A percentile compares a stretch with the other conserved stretches of the same genome.
Conservation (phyloP, 2,888 invertebrate genomes). For the Emmelina monodactyla region DNA sequence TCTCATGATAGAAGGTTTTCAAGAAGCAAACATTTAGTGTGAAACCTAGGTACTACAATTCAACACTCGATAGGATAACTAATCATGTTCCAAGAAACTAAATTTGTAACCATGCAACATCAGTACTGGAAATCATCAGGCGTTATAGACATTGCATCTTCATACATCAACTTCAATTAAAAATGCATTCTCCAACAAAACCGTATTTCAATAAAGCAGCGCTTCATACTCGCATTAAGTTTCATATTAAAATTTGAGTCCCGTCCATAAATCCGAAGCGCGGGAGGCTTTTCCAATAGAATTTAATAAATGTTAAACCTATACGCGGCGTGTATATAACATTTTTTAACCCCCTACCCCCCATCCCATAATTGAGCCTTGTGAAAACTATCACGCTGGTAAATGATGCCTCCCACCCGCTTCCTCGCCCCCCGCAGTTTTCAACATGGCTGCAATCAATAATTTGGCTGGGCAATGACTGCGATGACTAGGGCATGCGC, state of each 20-base stretch:
- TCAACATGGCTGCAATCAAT: conserved; percentile 65
- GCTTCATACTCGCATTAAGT: not conserved
- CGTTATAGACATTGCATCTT: too few species aligned
- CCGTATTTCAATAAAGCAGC: too few species aligned
- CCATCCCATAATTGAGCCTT: conserved; percentile 57
- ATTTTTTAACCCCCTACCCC: conserved; percentile 43
- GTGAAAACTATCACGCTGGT: conserved; percentile 64
- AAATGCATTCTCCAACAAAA: too few species aligned
- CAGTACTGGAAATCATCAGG: too few species aligned
- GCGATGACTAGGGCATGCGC: conserved; percentile 63
- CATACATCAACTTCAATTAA: too few species aligned
- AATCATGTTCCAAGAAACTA: too few species aligned
- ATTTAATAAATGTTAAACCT: conserved; percentile 54
- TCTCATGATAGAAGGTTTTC: too few species aligned
- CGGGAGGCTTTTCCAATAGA: conserved; percentile 44
- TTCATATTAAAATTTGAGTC: not conserved
- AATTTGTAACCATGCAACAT: too few species aligned
- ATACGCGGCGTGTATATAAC: conserved; percentile 54
- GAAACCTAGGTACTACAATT: too few species aligned
- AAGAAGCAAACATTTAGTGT: too few species aligned
- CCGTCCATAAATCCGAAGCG: conserved; percentile 17
- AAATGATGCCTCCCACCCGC: conserved; percentile 47
- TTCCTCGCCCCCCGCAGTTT: conserved; percentile 44
- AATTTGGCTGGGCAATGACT: conserved; percentile 65
- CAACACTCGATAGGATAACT: too few species aligned